phyloP scores from a whole-genome alignment of 2,113 vertebrate species.

The Acrocephalus arundinaceus region DNA sequence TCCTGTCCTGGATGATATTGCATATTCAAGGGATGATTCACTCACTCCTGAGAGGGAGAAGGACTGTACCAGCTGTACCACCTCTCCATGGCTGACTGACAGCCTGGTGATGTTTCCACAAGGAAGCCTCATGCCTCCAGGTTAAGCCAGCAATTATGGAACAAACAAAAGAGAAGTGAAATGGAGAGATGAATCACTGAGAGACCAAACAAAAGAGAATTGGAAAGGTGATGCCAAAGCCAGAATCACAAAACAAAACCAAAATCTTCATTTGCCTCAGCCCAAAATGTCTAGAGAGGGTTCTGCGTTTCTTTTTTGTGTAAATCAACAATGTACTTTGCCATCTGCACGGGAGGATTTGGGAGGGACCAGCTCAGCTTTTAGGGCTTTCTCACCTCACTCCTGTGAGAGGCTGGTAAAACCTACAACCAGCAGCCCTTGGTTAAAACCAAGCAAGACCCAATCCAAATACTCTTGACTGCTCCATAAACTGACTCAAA shows the following conservation, averaged over 20 bases:
- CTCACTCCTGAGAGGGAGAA: constrained; percentile 35
- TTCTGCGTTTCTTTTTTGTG: neutral
- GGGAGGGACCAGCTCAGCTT: neutral
- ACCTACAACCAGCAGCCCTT: neutral
- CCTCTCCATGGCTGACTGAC: constrained; percentile 38
- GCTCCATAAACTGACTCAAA: neutral
- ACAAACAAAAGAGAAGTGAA: constrained; percentile 20
- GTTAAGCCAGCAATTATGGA: constrained; percentile 54
- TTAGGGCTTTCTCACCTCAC: neutral
- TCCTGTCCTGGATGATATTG: constrained; percentile 62
- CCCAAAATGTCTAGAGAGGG: neutral
- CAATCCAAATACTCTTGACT: neutral
- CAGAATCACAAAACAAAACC: neutral
- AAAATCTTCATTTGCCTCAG: neutral
- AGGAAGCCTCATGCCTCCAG: constrained; percentile 51
- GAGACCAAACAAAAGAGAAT: constrained; percentile 18
- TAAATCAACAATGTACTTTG: neutral
- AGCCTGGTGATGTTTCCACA: constrained; percentile 21
- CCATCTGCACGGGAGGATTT: neutral
- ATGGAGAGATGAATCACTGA: neutral
- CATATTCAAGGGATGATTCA: constrained; percentile 67
- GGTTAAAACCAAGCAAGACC: neutral
- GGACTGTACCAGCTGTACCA: constrained; percentile 62
- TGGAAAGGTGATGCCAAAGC: constrained; percentile 11
- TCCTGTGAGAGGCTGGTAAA: neutral